Evolutionary conservation across 2,888 invertebrate genomes (phyloP), one percentile per base, ranked within the genome.

Genomic region (Pachydiplax longipennis): DNA sequence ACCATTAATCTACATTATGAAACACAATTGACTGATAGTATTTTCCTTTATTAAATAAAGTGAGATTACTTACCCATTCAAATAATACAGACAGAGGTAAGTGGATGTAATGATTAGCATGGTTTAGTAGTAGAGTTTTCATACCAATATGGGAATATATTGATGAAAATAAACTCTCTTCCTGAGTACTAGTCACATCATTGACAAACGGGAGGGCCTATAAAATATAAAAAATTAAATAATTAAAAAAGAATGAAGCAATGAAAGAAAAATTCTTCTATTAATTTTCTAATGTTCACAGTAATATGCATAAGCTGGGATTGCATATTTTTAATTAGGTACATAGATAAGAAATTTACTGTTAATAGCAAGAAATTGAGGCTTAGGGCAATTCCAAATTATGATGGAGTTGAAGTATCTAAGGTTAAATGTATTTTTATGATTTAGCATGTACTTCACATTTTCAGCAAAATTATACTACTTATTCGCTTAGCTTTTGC

Each of bases 121-220:
- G 97, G 93, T 98, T 98, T 90, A 97, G 94, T 95, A 98, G 95
- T 91, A 98, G 93, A 1, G 97, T 96, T 94, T 98, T 98, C 0
- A 97, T 97, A 0, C 98, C 98, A 1, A 98, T 96, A 92, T 97
- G 96, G 93, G 97, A 97, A 31, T 31, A 73, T 25, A 97, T 93
- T 0, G 97, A 97, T 92, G 97, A 96, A 10, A 65, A 73, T 40
- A n/a, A 6, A 40, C 48, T 25, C 12, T 81, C 81, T 40, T 58
- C 58, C 18, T 37, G 35, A 12, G 44, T 40, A 18, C 58, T 25
- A 13, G 13, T 25, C 18, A 5, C 10, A 65, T 65, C 65, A 31
- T 81, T 6, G 65, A 37, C 25, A 31, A 58, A n/a, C 2, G 83
- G n/a, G 15, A 82, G 37, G 2, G 22, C 48, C 80, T 83, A 31